phyloP scores from a whole-genome alignment of 2,888 invertebrate genomes.

The Lasioglossum villosulum region DNA sequence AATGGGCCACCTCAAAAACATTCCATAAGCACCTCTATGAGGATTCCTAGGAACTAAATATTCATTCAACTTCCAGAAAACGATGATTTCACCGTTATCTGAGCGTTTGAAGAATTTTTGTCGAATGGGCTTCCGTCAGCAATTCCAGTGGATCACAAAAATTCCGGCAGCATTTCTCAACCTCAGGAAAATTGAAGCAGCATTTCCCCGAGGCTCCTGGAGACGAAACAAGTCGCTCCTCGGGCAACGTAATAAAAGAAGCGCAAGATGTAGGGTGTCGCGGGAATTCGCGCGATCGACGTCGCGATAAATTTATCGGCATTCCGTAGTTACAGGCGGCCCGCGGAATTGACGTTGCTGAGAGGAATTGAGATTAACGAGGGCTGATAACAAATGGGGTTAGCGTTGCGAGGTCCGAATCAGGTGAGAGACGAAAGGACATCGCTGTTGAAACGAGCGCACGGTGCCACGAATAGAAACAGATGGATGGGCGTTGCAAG shows the following conservation, averaged over 20 bases:
- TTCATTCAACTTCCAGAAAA: neutral
- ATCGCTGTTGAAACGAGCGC: neutral
- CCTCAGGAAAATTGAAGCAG: neutral
- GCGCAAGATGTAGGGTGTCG: neutral
- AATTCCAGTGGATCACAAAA: neutral
- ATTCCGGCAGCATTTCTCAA: neutral
- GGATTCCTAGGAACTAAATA: neutral
- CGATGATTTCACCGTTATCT: neutral
- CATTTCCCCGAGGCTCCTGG: neutral
- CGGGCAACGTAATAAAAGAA: slow-evolving; percentile 20
- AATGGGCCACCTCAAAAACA: neutral
- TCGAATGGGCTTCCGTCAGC: neutral
- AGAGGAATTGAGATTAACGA: slow-evolving; percentile 69
- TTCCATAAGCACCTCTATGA: neutral
- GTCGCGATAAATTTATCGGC: slow-evolving; percentile 67
- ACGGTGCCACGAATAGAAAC: neutral
- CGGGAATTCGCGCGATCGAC: slow-evolving; percentile 40
- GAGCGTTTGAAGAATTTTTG: neutral
- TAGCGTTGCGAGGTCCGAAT: slow-evolving; percentile 37
- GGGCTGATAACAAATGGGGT: slow-evolving; percentile 66
- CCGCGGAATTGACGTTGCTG: slow-evolving; percentile 59
- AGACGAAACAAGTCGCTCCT: neutral
- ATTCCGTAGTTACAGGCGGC: slow-evolving; percentile 53
- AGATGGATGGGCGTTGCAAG: neutral
- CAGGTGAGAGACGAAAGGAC: slow-evolving; percentile 19